Conservation (phyloP, 2,797 vertebrate genomes). For the Hemibagrus guttatus region DNA sequence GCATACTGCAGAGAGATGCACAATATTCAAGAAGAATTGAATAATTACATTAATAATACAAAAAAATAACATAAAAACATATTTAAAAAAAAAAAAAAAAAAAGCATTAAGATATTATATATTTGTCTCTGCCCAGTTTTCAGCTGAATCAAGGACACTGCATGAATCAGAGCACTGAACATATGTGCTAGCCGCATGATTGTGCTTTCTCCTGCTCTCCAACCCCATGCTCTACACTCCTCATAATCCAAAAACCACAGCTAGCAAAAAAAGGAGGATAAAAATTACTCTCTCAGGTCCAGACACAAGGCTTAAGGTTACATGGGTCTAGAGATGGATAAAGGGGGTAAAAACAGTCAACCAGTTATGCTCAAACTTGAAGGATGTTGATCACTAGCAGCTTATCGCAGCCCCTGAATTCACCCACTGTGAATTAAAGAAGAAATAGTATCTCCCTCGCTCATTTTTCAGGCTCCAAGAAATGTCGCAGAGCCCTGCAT, state of each 20-base stretch:
- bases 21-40: neutral
- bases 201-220: slow-evolving; percentile 56
- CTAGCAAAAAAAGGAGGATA: slow-evolving; percentile 32
- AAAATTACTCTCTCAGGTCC: slow-evolving; percentile 42
- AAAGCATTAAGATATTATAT: neutral
- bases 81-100: no score
- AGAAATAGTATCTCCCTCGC: slow-evolving; percentile 76
- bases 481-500: slow-evolving; percentile 66
- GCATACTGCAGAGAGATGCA: neutral
- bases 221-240: slow-evolving; percentile 44
- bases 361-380: slow-evolving; percentile 66
- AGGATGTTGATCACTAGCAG: slow-evolving; percentile 79
- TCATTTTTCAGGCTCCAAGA: slow-evolving; percentile 79
- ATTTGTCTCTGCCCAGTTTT: neutral
- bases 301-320: slow-evolving; percentile 54
- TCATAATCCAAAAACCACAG: slow-evolving; percentile 46
- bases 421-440: slow-evolving; percentile 81
- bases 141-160: slow-evolving; percentile 56
- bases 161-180: slow-evolving; percentile 68
- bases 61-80: neutral
- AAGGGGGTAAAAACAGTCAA: slow-evolving; percentile 51
- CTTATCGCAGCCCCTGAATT: slow-evolving; percentile 77
- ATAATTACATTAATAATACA: neutral
- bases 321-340: slow-evolving; percentile 59
- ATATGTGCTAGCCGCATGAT: slow-evolving; percentile 53